Percentiles rank a stretch among this genome's conserved stretches.
Conservation (phyloP, 1,140 invertebrate species). For the Copidosoma floridanum region DNA sequence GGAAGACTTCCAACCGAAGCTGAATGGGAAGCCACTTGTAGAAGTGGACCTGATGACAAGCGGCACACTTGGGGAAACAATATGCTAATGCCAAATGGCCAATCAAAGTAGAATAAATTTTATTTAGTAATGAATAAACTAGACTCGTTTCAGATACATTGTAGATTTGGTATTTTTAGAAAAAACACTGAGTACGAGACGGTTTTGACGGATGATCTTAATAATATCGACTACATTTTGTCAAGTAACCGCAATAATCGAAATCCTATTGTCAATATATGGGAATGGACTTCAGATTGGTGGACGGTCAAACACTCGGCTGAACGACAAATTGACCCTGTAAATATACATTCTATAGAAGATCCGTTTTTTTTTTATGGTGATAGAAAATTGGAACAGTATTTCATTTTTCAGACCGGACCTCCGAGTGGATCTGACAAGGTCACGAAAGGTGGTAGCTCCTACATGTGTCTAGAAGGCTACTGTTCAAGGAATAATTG, state of each 20-base stretch:
- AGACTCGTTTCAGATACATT: not conserved
- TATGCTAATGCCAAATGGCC: constrained; percentile 69
- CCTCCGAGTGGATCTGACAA: constrained; percentile 66
- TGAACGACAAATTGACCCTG: constrained; percentile 53
- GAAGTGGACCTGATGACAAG: constrained; percentile 69
- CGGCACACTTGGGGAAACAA: constrained; percentile 92
- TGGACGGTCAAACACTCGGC: constrained; percentile 61
- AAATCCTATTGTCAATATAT: constrained; percentile 94
- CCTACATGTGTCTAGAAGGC: constrained; percentile 86
- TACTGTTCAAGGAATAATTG: constrained; percentile 94
- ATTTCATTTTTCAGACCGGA: constrained; percentile 60
- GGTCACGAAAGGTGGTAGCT: constrained; percentile 96
- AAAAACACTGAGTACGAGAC: constrained; percentile 92
- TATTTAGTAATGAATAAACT: too few relatives aligned
- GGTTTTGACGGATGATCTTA: constrained; percentile 80
- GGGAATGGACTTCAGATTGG: constrained; percentile 92
- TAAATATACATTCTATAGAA: constrained; percentile 38
- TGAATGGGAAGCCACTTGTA: constrained; percentile 91
- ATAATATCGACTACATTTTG: constrained; percentile 70
- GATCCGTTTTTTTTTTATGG: not conserved
- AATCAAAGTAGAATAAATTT: constrained; percentile 68
- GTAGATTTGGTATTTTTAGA: constrained; percentile 52
- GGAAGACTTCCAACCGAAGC: constrained; percentile 88
- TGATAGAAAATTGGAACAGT: not conserved
- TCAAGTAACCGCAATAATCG: constrained; percentile 80